A percentile compares a stretch with the other conserved stretches of the same genome.
Evolutionary conservation across 2,888 invertebrate species (phyloP).

Genomic region (Andrena flavipes): DNA sequence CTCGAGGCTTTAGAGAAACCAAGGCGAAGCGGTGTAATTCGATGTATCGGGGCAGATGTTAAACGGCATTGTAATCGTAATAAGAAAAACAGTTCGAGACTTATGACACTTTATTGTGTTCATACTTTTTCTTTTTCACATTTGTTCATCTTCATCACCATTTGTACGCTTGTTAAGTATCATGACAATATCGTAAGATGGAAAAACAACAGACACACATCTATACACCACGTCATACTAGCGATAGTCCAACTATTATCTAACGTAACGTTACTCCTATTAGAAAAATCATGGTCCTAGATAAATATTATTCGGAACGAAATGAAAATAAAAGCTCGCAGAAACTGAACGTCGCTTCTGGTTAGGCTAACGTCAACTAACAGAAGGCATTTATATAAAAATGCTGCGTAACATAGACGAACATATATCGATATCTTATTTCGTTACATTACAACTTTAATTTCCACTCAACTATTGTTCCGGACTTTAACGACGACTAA

Average conservation of each 20-base stretch:
- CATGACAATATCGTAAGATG: slow-evolving; percentile 16
- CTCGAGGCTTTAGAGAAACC: neutral
- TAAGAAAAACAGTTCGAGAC: neutral
- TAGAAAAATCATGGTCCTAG: slow-evolving; percentile 7
- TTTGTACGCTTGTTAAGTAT: neutral
- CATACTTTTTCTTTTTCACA: slow-evolving; percentile 15
- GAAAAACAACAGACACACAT: slow-evolving; percentile 31
- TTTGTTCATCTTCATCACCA: neutral
- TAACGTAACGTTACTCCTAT: neutral
- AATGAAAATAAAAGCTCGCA: neutral
- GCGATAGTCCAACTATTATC: neutral
- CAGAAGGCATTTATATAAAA: neutral
- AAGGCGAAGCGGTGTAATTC: neutral
- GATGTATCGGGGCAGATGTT: neutral
- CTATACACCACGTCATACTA: neutral
- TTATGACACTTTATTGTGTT: slow-evolving; percentile 18
- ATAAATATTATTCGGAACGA: slow-evolving; percentile 6
- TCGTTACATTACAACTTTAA: neutral
- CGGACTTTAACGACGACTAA: neutral
- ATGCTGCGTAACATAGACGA: neutral
- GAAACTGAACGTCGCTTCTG: neutral
- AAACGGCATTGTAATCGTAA: slow-evolving; percentile 1
- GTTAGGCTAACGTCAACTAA: neutral
- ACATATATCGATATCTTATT: neutral
- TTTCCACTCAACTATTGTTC: neutral